Conservation (phyloP, 2,113 vertebrate species). For the Phainopepla nitens region DNA sequence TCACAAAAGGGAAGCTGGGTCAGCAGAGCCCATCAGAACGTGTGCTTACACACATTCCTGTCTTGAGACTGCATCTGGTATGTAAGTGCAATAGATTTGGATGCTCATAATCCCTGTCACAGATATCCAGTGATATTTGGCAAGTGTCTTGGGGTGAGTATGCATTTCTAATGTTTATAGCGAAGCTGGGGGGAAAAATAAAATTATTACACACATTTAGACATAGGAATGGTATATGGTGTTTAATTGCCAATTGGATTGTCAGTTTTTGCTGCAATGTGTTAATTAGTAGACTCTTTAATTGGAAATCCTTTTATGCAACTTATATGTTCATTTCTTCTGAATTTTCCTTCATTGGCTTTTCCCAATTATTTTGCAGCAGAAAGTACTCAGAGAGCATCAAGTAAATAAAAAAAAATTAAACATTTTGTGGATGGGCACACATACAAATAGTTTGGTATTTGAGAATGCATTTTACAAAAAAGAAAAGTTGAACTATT, state of each 20-base stretch:
- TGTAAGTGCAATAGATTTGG: neutral
- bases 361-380: conserved; percentile 13
- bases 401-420: neutral
- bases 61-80: accelerated
- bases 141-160: neutral
- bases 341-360: neutral
- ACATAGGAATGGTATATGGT: neutral
- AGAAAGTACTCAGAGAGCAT: neutral
- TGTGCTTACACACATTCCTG: accelerated
- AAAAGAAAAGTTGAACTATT: neutral
- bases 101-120: neutral
- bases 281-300: neutral
- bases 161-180: neutral
- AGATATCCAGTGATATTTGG: neutral
- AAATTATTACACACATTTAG: neutral
- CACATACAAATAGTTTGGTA: neutral
- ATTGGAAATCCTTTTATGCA: neutral
- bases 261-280: neutral
- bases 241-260: neutral
- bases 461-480: neutral
- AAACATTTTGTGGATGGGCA: neutral
- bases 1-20: neutral
- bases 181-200: neutral
- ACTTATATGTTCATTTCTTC: neutral
- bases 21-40: accelerated